These are phyloP conservation scores for Tachuris rubrigastra DNA, from an alignment of 2,113 vertebrate species.

Conservation along the genomic window DNA sequence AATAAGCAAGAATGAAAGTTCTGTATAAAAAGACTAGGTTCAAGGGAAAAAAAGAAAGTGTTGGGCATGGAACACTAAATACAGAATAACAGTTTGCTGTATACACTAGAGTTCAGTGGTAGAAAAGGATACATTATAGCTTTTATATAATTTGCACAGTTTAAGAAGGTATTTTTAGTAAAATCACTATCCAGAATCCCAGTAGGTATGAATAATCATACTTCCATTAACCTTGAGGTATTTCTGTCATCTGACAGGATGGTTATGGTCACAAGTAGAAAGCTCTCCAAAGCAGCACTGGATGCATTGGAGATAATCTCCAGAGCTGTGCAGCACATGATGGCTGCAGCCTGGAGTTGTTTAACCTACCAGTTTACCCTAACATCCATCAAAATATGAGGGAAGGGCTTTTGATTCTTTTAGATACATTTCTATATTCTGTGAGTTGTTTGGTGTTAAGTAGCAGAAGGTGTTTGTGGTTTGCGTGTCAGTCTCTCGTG, in stretches of 20 bases:
- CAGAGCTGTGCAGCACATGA: background rate
- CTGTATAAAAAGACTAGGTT: background rate
- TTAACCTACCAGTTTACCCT: background rate
- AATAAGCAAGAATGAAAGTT: background rate
- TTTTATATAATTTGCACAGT: background rate
- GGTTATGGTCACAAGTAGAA: background rate
- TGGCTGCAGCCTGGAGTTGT: background rate
- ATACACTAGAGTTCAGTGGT: background rate
- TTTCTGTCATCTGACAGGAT: background rate
- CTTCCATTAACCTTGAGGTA: background rate
- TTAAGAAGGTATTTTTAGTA: background rate
- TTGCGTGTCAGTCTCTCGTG: slow-evolving; percentile 2
- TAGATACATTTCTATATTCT: background rate
- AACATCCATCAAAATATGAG: background rate
- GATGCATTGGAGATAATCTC: background rate
- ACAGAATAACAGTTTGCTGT: background rate
- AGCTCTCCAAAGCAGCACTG: background rate
- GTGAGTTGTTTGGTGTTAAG: background rate
- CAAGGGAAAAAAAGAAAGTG: background rate
- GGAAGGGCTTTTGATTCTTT: background rate
- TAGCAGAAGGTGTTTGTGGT: slow-evolving; percentile 31
- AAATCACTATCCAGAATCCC: background rate
- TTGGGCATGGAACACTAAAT: background rate
- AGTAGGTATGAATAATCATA: background rate
- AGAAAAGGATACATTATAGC: background rate